Percentiles rank a stretch among this genome's conserved stretches.
phyloP scores from a whole-genome alignment of 2,113 vertebrate genomes.

The Heloderma charlesbogerti region DNA sequence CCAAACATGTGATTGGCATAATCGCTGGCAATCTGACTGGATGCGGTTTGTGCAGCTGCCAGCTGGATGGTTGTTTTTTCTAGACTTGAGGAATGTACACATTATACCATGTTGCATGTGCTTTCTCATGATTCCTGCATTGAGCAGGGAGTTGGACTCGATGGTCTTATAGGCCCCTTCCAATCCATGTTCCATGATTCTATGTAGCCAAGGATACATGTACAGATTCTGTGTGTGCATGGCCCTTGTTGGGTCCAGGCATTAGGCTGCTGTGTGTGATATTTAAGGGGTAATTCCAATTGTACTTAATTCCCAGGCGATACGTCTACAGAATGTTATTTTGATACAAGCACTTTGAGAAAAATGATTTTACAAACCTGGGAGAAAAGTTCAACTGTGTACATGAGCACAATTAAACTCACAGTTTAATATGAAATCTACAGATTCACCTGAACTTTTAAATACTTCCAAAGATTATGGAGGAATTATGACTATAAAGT shows the following conservation, averaged over 20 bases:
- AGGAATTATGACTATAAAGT: slow-evolving; percentile 79
- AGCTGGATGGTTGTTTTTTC: neutral
- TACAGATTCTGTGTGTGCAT: neutral
- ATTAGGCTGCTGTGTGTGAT: neutral
- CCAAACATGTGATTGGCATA: neutral
- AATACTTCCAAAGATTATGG: slow-evolving; percentile 77
- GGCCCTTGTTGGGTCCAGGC: neutral
- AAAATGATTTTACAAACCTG: slow-evolving; percentile 66
- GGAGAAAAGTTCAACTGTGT: slow-evolving; percentile 61
- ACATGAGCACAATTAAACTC: slow-evolving; percentile 72
- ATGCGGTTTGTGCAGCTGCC: neutral
- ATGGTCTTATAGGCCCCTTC: too few species aligned
- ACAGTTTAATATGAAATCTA: slow-evolving; percentile 76
- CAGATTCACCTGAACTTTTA: slow-evolving; percentile 77
- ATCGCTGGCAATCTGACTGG: neutral
- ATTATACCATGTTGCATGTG: neutral
- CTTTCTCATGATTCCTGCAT: too few species aligned
- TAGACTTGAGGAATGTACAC: neutral
- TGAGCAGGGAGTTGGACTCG: too few species aligned
- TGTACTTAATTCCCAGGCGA: too few species aligned
- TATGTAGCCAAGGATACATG: neutral
- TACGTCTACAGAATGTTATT: slow-evolving; percentile 55
- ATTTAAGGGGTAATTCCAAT: too few species aligned
- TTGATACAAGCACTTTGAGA: slow-evolving; percentile 71
- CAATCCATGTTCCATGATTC: too few species aligned